A percentile compares a stretch with the other conserved stretches of the same genome.
These are phyloP conservation scores for Lingula anatina DNA, from an alignment of 2,888 invertebrate species.

Conservation along the genomic window DNA sequence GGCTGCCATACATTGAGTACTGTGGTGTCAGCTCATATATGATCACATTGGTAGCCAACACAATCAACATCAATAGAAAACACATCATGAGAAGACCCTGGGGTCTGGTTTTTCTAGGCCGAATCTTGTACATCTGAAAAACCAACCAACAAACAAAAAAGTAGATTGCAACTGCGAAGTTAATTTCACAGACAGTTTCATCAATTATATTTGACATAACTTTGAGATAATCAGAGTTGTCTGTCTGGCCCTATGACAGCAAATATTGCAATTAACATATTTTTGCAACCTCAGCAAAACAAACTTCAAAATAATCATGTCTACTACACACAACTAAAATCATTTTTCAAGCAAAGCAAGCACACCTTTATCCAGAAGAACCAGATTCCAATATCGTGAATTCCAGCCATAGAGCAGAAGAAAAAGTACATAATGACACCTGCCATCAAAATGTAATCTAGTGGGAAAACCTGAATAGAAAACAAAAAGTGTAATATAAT, in stretches of 20 bases:
- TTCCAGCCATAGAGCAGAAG: slow-evolving; percentile 50
- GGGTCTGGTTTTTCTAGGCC: slow-evolving; percentile 46
- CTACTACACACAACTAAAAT: no score
- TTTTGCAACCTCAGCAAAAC: no score
- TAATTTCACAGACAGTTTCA: no score
- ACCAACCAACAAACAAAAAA: no score
- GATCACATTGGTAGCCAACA: slow-evolving; percentile 52
- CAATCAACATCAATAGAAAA: slow-evolving; percentile 50
- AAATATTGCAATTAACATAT: no score
- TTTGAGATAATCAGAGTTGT: no score
- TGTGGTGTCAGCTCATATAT: slow-evolving; percentile 52
- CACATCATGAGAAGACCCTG: slow-evolving; percentile 52
- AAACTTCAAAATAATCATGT: no score
- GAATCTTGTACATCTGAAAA: slow-evolving; percentile 50
- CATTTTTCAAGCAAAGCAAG: no score
- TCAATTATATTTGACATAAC: no score
- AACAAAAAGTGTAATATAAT: no score
- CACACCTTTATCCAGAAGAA: slow-evolving; percentile 51
- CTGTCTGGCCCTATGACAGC: no score
- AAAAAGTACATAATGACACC: slow-evolving; percentile 47
- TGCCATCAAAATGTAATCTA: slow-evolving; percentile 52
- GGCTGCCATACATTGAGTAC: slow-evolving; percentile 53
- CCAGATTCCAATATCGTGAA: slow-evolving; percentile 51
- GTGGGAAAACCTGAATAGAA: slow-evolving; percentile 50
- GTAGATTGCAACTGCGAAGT: no score